Percentiles rank a stretch among this genome's conserved stretches.
phyloP scores from a whole-genome alignment of 2,888 invertebrate species.

The Siphlonurus alternatus region DNA sequence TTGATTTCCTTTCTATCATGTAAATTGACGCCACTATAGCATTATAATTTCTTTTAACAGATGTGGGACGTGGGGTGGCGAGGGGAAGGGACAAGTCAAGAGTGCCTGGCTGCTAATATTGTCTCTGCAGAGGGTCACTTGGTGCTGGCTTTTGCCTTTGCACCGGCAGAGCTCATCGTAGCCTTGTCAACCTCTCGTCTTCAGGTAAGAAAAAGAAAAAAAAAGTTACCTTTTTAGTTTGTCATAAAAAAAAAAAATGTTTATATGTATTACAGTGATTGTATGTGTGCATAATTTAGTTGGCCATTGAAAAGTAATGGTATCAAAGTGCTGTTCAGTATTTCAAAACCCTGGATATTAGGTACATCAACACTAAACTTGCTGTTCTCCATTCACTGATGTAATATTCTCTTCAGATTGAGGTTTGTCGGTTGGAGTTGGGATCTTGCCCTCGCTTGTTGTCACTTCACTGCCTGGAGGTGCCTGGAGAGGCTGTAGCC shows the following conservation, averaged over 20 bases:
- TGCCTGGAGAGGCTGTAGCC: not conserved
- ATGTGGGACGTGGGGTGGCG: not conserved
- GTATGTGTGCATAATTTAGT: too few species aligned
- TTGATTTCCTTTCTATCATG: not conserved
- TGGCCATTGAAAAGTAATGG: too few species aligned
- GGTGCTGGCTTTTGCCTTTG: not conserved
- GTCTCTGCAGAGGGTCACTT: not conserved
- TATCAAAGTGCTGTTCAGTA: too few species aligned
- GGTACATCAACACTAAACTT: too few species aligned
- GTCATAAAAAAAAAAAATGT: not conserved
- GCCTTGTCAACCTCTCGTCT: not conserved
- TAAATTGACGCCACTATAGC: not conserved
- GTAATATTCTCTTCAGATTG: too few species aligned
- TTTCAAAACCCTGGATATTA: too few species aligned
- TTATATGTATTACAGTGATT: too few species aligned
- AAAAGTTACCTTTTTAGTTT: not conserved
- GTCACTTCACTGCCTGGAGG: not conserved
- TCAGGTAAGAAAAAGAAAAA: not conserved
- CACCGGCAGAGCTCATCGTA: not conserved
- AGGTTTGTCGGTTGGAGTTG: too few species aligned
- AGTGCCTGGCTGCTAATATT: not conserved
- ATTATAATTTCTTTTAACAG: not conserved
- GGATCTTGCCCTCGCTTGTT: not conserved
- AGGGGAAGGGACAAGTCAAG: not conserved
- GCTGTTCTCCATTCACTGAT: too few species aligned